Evolutionary conservation across 2,797 vertebrate species (phyloP), one percentile per base, ranked within the genome.

Genomic region (Silurus aristotelis): DNA sequence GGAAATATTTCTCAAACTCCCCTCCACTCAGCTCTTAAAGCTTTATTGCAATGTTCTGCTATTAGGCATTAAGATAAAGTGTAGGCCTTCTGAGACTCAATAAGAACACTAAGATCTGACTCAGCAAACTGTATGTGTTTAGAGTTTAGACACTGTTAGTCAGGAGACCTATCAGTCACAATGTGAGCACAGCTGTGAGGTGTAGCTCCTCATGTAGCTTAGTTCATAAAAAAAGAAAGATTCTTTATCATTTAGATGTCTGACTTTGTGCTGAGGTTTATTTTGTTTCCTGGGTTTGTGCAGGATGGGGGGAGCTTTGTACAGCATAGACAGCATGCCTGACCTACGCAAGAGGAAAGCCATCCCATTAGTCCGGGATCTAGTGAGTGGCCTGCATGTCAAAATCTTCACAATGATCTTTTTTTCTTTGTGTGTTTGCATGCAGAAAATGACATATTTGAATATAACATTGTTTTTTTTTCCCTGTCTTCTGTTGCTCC

Each of bases 241-340:
- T 55, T 27, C 15, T 13, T 31, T 15, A 56, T 15, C 6, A 38
- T 38, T 38, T 38, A 68, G 13, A 67, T 61, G 6, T 61, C 19
- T 20, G 73, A 58, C 73, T 58, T 58, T 60, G 25, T 77, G 3
- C 15, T 66, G 1, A 27, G 12, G 19, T 9, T 71, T 38, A 3
- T 14, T 52, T 5, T 52, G 1, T 43, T 67, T 61, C 22, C 48
- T 66, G 20, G 80, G 12, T 67, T 13, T 38, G 1, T 73, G 22
- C 43, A 88, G 86, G 90, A 96, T 98, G 89, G 98, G 97, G 31
- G 98, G 97, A 0, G 98, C 97, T 67, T 95, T 99, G 87, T 98
- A 98, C 94, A 99, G 98, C 92, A 99, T 99, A 86, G 98, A 99
- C 95, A 99, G 98, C 94, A 99, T 99, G 98, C 98, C 98, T 1